Evolutionary conservation across 2,113 vertebrate species (phyloP).

Genomic region (Oreochromis niloticus): DNA sequence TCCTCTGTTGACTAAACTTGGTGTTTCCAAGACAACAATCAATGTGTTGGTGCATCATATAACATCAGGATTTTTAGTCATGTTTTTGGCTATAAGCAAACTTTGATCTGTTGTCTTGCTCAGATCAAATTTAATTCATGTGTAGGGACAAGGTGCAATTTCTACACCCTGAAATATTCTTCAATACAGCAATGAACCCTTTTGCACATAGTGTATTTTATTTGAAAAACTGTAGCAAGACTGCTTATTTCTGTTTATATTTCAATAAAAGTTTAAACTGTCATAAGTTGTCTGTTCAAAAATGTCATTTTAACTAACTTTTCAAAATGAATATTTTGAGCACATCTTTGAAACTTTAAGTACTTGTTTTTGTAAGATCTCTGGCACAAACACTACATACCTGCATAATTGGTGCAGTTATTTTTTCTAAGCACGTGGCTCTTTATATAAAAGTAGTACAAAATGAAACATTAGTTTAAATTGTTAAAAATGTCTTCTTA

Average conservation of each 20-base stretch:
- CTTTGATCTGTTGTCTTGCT: neutral
- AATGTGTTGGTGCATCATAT: neutral
- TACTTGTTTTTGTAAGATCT: neutral
- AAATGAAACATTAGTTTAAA: neutral
- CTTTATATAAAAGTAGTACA: neutral
- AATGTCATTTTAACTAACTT: neutral
- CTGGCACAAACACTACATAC: neutral
- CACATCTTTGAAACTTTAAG: neutral
- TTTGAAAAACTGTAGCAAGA: neutral
- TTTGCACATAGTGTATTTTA: fast-evolving
- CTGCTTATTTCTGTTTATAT: neutral
- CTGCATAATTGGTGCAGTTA: neutral
- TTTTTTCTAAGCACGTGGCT: neutral
- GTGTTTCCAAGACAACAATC: conserved; percentile 9
- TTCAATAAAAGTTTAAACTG: neutral
- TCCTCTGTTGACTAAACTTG: neutral
- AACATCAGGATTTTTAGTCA: neutral
- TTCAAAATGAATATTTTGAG: neutral
- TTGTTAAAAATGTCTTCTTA: neutral
- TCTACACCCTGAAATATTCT: neutral
- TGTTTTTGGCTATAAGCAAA: neutral
- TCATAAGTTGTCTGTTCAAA: neutral
- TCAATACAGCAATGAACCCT: neutral
- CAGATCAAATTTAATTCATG: neutral
- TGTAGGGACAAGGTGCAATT: neutral